Conservation (phyloP, 2,888 invertebrate genomes). For the Aporophyla lueneburgensis region DNA sequence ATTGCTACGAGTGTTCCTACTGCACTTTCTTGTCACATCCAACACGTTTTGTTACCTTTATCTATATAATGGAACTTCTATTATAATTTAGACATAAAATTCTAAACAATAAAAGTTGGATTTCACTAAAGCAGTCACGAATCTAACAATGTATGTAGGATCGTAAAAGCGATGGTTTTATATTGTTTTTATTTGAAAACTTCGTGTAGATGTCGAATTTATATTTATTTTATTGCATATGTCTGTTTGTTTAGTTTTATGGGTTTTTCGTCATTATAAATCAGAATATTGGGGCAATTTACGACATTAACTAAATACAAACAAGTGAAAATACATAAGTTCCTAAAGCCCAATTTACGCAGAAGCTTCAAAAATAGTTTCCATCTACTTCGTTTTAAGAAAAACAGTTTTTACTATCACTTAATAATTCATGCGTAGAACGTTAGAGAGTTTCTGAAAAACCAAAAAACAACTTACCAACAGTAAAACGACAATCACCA, state of each 20-base stretch:
- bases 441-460: background rate
- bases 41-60: conserved; percentile 20
- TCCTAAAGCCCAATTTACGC: no score
- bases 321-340: background rate
- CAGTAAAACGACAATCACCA: no score
- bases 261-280: conserved; percentile 22
- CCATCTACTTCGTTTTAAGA: no score
- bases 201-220: conserved; percentile 54
- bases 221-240: conserved; percentile 57
- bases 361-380: no score
- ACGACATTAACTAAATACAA: background rate
- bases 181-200: conserved; percentile 54
- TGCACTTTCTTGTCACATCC: background rate
- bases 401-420: no score
- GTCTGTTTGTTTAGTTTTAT: conserved; percentile 48
- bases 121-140: conserved; percentile 57
- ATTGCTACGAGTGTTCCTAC: conserved; percentile 25
- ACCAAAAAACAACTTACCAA: conserved; percentile 18
- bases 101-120: conserved; percentile 59
- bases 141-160: conserved; percentile 45
- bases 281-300: background rate
- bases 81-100: conserved; percentile 67
- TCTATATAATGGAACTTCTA: conserved; percentile 52
- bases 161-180: conserved; percentile 54
- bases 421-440: no score